Base-by-base conservation (phyloP, 2,888 invertebrate species). In the Nomada fabriciana region DNA sequence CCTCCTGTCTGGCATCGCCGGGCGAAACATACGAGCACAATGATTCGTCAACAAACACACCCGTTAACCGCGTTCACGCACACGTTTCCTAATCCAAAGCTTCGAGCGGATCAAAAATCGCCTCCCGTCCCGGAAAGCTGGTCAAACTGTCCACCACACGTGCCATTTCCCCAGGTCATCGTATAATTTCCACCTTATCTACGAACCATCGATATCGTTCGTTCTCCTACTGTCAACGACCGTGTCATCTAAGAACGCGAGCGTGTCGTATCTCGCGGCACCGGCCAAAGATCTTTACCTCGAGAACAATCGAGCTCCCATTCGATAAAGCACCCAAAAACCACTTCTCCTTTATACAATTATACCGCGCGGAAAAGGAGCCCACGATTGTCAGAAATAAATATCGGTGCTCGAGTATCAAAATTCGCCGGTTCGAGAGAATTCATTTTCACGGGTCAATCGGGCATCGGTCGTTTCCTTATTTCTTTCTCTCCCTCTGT, bases 361-460 rank as follows among this genome's bases (percentile, higher is more conserved):
- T 42, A 18, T 68, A 10, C 53, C 4, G 29, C 9, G 7, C 9
- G 15, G 36, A 20, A 11, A n/a, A 52, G 42, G 10, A 50, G 55
- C 15, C 69, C 43, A 73, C 80, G 7, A 80, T 73, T 55, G 64
- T 60, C 74, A 13, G 57, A 60, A 60, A 63, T 29, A 67, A 80
- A 60, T 50, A 63, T 50, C 61, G 42, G n/a, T 47, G 29, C n/a
- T 50, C 13, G n/a, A 25, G 29, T 18, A 13, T 15, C n/a, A 5
- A 36, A 36, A 36, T 42, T 23, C 52, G 23, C 36, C 78, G 78
- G 72, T 25, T 43, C 57, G 20, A n/a, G 25, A 23, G 23, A 61
- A 53, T 9, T 55, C 7, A 11, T 15, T 23, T 63, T 5, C 63
- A 63, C 13, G 11, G 15, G 23, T 7, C n/a, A 7, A 43, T 9